These are phyloP conservation scores for Passerculus sandwichensis DNA, from an alignment of 2,797 vertebrate genomes.

Conservation along the genomic window DNA sequence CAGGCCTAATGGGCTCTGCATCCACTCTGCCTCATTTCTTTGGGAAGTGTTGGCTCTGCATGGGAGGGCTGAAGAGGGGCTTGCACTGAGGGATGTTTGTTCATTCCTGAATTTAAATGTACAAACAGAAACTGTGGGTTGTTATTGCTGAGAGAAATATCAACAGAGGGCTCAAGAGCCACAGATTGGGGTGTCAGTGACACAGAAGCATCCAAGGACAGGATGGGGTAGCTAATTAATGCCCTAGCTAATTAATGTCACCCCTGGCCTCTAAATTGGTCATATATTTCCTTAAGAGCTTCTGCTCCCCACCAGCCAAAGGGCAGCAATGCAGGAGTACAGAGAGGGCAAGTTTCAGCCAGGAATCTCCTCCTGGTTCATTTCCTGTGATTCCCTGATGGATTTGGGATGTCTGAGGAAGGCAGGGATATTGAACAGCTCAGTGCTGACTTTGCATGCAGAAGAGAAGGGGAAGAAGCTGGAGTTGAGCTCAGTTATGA, in stretches of 20 bases:
- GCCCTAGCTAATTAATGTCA: slow-evolving; percentile 16
- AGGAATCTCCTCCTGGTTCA: background rate
- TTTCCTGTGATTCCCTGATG: background rate
- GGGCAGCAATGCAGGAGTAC: background rate
- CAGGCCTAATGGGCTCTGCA: slow-evolving; percentile 48
- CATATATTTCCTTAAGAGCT: background rate
- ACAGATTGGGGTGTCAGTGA: background rate
- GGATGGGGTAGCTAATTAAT: slow-evolving; percentile 16
- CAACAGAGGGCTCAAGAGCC: background rate
- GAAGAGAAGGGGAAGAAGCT: background rate
- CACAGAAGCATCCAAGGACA: background rate
- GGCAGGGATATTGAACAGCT: background rate
- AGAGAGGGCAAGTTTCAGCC: background rate
- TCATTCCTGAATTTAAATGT: background rate
- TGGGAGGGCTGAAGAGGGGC: background rate
- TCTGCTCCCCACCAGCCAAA: background rate
- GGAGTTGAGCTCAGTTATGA: background rate
- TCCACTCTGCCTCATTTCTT: slow-evolving; percentile 32
- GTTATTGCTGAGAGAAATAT: background rate
- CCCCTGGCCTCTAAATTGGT: background rate
- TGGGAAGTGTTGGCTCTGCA: background rate
- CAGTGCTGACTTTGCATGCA: background rate
- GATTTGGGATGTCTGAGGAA: background rate
- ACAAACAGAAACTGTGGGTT: rapidly evolving
- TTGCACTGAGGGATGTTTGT: background rate